phyloP scores from a whole-genome alignment of 2,888 invertebrate species.

The Clistopyga incitator region DNA sequence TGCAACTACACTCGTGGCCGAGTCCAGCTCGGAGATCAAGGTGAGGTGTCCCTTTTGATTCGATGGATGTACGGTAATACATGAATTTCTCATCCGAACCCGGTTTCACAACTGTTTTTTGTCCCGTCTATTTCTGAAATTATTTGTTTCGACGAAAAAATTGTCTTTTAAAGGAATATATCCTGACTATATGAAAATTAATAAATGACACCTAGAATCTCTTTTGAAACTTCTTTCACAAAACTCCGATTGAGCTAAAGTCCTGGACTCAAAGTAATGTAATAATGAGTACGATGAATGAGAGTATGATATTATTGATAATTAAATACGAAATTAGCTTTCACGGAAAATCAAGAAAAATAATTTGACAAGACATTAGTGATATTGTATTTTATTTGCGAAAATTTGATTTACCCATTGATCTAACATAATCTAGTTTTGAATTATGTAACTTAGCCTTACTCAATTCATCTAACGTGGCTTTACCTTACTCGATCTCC shows the following conservation, averaged over 20 bases:
- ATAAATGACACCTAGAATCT: neutral
- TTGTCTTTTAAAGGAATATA: neutral
- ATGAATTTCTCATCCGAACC: slow-evolving; percentile 24
- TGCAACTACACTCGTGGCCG: slow-evolving; percentile 52
- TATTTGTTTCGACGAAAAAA: neutral
- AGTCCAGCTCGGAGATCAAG: slow-evolving; percentile 66
- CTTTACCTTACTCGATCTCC: too few species aligned
- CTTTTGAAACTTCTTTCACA: neutral
- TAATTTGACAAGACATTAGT: too few species aligned
- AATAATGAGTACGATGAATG: too few species aligned
- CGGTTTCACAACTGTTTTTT: slow-evolving; percentile 29
- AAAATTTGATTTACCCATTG: too few species aligned
- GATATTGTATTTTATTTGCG: too few species aligned
- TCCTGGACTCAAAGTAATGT: slow-evolving; percentile 56
- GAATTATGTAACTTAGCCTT: too few species aligned
- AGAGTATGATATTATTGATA: too few species aligned
- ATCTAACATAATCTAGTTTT: too few species aligned
- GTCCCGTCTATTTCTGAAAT: neutral
- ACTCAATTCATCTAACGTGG: too few species aligned
- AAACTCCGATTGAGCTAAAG: neutral
- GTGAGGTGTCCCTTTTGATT: slow-evolving; percentile 51
- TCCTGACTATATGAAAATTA: neutral
- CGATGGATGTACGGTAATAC: slow-evolving; percentile 34
- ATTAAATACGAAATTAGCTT: too few species aligned
- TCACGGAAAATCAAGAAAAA: too few species aligned